Base-by-base conservation (phyloP, 2,888 invertebrate species). In the Drosophila subquinaria region DNA sequence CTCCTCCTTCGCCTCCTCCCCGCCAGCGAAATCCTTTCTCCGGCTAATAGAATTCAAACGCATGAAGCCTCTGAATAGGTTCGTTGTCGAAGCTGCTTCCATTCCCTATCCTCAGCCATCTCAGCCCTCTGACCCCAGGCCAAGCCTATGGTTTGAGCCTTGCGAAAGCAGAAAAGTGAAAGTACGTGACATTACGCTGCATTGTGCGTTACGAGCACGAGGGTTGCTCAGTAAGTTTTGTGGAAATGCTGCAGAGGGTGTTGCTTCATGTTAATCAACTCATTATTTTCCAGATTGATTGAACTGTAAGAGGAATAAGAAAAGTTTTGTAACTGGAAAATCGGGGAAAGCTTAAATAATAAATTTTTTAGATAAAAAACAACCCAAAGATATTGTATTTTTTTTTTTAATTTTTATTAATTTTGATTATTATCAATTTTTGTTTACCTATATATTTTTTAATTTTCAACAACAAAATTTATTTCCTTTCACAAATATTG, bases 21-120 rank as follows among this genome's bases (percentile, higher is more conserved):
- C 3, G 13, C 17, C 43, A 70, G 53, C 56, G 47, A 88, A 84
- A 84, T 87, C 85, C 85, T 87, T 84, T 88, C 85, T 88, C 73
- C 66, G 69, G 84, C 84, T 84, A 84, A 84, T 84, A 84, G 84
- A 84, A 84, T 84, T 88, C 84, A 84, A 83, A 88, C 82, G 88
- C 88, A 84, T 81, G 84, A 82, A 85, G 81, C 79, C 85, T 76
- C 79, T 88, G 84, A 84, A 88, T 88, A 85, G 84, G 82, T 85
- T 87, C 84, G 79, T 85, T 84, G 80, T 82, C 82, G 85, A 78
- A 75, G 65, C 78, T 48, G 47, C 11, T 30, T 30, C 40, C 17
- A 3, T 13, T 48, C 47, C 35, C 35, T 11, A 1, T 47, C 15
- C 17, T 27, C 27, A 27, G 23, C 23, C 23, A 30, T 30, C 30